phyloP scores from a whole-genome alignment of 1,140 invertebrate species.

The Solen grandis region DNA sequence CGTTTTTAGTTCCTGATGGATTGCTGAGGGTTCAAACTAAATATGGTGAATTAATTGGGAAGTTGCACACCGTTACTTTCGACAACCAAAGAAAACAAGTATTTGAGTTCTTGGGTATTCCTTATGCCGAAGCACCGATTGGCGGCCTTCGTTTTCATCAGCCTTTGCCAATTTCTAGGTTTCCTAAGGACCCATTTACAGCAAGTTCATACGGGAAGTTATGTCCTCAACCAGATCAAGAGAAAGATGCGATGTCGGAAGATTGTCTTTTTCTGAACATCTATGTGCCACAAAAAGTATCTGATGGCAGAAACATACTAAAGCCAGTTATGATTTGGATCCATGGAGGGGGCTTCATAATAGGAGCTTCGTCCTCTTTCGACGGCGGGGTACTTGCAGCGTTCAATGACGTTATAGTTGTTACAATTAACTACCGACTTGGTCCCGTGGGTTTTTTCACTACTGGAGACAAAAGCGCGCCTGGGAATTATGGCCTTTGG shows the following conservation, averaged over 20 bases:
- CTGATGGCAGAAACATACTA: too few species aligned
- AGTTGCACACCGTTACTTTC: too few species aligned
- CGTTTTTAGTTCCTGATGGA: too few species aligned
- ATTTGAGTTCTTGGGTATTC: too few species aligned
- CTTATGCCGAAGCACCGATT: too few species aligned
- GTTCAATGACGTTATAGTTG: constrained; percentile 88
- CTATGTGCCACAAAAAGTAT: neutral
- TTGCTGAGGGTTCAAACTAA: too few species aligned
- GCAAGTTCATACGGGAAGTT: constrained; percentile 4
- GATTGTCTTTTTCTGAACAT: constrained; percentile 11
- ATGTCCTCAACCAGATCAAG: neutral
- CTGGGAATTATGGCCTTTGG: constrained; percentile 89
- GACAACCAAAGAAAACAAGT: too few species aligned
- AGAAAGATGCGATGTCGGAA: constrained; percentile 19
- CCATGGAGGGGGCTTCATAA: constrained; percentile 95
- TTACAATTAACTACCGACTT: too few species aligned
- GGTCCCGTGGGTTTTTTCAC: constrained; percentile 93
- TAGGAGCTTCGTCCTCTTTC: constrained; percentile 92
- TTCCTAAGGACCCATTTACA: too few species aligned
- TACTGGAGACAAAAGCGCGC: constrained; percentile 87
- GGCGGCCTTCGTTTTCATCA: too few species aligned
- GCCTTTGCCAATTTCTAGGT: too few species aligned
- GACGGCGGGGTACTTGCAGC: constrained; percentile 91
- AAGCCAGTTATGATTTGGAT: constrained; percentile 93
- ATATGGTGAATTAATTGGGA: too few species aligned